Conservation (phyloP, 2,888 invertebrate species). For the Sphaeridia pumilis region DNA sequence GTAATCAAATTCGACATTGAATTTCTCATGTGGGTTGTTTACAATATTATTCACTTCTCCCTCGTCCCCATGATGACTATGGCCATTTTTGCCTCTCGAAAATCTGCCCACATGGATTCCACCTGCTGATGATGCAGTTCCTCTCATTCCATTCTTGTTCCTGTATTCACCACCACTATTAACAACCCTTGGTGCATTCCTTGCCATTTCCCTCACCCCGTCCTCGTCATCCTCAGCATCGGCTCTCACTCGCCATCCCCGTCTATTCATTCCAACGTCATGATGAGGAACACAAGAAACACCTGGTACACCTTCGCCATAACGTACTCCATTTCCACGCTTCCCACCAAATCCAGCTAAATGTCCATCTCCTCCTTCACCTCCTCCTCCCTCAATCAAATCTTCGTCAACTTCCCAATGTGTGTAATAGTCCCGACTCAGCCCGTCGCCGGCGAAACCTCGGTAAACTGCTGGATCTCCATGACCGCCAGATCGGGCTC, state of each 20-base stretch:
- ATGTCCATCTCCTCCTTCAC: neutral
- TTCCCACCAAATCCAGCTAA: too few relatives aligned
- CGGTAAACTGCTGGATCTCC: neutral
- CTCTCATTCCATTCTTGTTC: neutral
- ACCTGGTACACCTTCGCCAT: too few relatives aligned
- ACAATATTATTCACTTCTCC: too few relatives aligned
- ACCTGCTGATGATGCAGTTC: neutral
- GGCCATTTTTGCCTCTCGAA: neutral
- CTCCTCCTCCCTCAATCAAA: conserved; percentile 1
- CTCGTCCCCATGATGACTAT: too few relatives aligned
- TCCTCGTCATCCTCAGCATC: neutral
- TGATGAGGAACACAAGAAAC: too few relatives aligned
- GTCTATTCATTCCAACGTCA: too few relatives aligned
- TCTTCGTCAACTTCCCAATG: conserved; percentile 11
- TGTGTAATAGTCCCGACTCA: conserved; percentile 12
- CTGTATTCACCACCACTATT: neutral
- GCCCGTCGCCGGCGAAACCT: neutral
- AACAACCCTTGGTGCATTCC: neutral
- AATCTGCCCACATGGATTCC: neutral
- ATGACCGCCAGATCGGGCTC: too few relatives aligned
- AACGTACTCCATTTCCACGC: too few relatives aligned
- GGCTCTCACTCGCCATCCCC: too few relatives aligned
- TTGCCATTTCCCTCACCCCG: neutral
- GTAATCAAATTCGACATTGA: conserved; percentile 20
- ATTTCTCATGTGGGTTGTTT: conserved; percentile 19